Conservation (phyloP, 2,797 vertebrate species). For the Halcyon smyrnensis region DNA sequence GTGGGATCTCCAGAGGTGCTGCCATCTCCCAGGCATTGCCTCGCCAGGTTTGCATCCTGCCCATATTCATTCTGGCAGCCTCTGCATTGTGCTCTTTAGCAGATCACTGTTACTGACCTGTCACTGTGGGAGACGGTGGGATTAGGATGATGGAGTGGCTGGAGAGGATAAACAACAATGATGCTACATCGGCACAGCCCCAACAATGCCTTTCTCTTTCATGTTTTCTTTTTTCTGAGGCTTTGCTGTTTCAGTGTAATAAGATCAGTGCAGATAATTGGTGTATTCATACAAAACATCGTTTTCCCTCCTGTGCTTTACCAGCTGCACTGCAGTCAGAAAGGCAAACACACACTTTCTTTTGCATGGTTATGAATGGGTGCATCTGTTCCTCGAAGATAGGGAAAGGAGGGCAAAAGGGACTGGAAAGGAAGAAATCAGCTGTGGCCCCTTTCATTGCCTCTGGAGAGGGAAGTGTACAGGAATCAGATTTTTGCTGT, state of each 20-base stretch:
- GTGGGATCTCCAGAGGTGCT: background rate
- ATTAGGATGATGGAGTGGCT: conserved; percentile 37
- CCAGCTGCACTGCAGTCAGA: conserved; percentile 29
- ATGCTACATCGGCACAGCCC: background rate
- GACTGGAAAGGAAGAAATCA: background rate
- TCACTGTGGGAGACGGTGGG: background rate
- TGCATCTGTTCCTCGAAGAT: conserved; percentile 37
- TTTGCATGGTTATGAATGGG: background rate
- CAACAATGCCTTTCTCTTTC: conserved; percentile 13
- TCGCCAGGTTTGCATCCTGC: background rate
- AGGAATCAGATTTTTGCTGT: background rate
- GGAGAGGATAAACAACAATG: conserved; percentile 30
- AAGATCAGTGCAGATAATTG: conserved; percentile 56
- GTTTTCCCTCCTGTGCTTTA: conserved; percentile 44
- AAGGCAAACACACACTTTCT: background rate
- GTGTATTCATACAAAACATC: conserved; percentile 2
- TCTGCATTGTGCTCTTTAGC: background rate
- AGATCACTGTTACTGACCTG: background rate
- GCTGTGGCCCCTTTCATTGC: background rate
- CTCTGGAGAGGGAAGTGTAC: fast-evolving
- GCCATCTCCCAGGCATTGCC: background rate
- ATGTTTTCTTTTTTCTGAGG: background rate
- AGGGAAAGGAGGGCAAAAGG: background rate
- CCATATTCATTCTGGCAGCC: background rate
- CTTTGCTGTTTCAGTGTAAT: conserved; percentile 27